A percentile compares a stretch with the other conserved stretches of the same genome.
Conservation (phyloP, 2,888 invertebrate genomes). For the Megamerina dolium region DNA sequence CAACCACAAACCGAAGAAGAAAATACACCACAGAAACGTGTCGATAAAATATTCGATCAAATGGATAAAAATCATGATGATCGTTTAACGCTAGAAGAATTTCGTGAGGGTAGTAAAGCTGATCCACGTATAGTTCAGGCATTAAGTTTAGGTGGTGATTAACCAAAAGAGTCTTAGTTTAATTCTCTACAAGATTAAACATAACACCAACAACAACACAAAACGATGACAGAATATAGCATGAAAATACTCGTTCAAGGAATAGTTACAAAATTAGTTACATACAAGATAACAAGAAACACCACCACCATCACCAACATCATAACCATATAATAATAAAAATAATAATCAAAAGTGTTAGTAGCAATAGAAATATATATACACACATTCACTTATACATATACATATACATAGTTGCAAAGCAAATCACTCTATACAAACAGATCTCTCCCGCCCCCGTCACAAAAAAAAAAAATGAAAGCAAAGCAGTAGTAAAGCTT, state of each 20-base stretch:
- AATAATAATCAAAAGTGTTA: no score
- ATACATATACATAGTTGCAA: no score
- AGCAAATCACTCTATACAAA: no score
- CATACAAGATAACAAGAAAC: conserved; percentile 2
- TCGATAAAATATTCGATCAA: conserved; percentile 96
- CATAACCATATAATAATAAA: conserved; percentile 1
- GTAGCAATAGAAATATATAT: background rate
- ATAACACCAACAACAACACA: conserved; percentile 10
- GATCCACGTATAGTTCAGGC: conserved; percentile 96
- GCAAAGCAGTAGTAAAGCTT: conserved; percentile 16
- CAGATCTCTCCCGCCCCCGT: no score
- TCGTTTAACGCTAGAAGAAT: conserved; percentile 89
- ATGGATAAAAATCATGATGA: conserved; percentile 99
- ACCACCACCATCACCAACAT: background rate
- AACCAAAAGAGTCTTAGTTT: conserved; percentile 44
- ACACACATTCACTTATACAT: conserved; percentile 5
- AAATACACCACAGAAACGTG: conserved; percentile 86
- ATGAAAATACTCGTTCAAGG: conserved; percentile 8
- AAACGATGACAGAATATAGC: conserved; percentile 5
- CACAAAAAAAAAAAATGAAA: background rate
- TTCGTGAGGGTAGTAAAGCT: conserved; percentile 94
- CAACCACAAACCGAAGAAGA: conserved; percentile 80
- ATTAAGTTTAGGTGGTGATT: conserved; percentile 71
- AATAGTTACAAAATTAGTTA: conserved; percentile 18
- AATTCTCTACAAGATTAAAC: conserved; percentile 26